A percentile compares a stretch with the other conserved stretches of the same genome.
phyloP scores from a whole-genome alignment of 2,797 vertebrate genomes.

The Gallinago solitaria region DNA sequence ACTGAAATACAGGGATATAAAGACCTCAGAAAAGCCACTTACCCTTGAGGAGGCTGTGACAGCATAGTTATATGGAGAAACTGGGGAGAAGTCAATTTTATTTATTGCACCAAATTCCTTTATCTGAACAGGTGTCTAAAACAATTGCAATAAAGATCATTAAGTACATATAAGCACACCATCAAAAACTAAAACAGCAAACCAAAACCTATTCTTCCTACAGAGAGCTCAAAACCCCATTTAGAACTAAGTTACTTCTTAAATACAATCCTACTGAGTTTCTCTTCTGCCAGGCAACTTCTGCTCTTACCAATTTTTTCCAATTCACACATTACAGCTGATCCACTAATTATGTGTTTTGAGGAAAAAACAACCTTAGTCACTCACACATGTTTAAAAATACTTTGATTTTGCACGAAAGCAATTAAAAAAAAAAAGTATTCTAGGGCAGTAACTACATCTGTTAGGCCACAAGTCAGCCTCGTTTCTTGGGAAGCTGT shows the following conservation, averaged over 20 bases:
- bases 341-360: rapidly evolving
- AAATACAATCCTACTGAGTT: rapidly evolving
- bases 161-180: neutral
- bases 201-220: neutral
- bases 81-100: slow-evolving; percentile 88
- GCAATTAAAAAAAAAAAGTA: rapidly evolving
- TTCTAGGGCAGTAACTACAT: rapidly evolving
- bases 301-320: rapidly evolving
- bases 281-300: neutral
- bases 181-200: rapidly evolving
- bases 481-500: too few relatives aligned
- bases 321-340: rapidly evolving
- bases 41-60: slow-evolving; percentile 95
- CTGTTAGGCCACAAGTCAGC: rapidly evolving
- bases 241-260: rapidly evolving
- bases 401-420: rapidly evolving
- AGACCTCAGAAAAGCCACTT: slow-evolving; percentile 29
- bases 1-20: rapidly evolving
- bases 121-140: slow-evolving; percentile 89
- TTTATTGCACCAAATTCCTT: slow-evolving; percentile 94
- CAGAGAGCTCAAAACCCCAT: rapidly evolving
- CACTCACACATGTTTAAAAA: rapidly evolving
- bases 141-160: neutral
- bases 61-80: slow-evolving; percentile 90
- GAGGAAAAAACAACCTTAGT: rapidly evolving